phyloP scores from a whole-genome alignment of 35 echinoderm and acorn worm species.

The Lytechinus pictus region DNA sequence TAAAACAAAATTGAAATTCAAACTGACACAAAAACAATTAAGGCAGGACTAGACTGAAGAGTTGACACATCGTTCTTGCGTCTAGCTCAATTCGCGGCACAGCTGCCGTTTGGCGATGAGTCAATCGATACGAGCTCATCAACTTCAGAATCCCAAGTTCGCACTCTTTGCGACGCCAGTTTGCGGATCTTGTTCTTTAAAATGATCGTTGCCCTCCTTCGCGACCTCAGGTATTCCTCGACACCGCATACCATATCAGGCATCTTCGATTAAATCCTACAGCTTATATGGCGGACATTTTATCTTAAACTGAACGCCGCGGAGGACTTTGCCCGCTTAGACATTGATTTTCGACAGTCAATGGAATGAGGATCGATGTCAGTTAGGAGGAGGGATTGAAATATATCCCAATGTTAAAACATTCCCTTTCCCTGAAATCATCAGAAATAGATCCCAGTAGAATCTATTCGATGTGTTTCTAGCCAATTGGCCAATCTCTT shows the following conservation, averaged over 20 bases:
- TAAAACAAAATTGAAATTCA: too few relatives aligned
- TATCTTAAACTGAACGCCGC: neutral
- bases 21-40: neutral
- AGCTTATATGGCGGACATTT: neutral
- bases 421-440: neutral
- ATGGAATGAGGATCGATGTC: neutral
- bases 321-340: neutral
- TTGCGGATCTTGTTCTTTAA: neutral
- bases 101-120: constrained; percentile 8
- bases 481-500: too few relatives aligned
- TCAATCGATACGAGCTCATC: constrained; percentile 17
- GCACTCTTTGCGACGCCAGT: neutral
- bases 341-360: neutral
- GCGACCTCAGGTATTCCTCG: neutral
- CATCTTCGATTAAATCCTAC: neutral
- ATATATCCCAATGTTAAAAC: neutral
- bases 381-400: neutral
- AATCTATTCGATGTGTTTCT: neutral
- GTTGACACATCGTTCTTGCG: neutral
- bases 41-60: neutral
- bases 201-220: neutral
- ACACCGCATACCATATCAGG: neutral
- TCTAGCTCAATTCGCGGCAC: neutral
- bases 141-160: neutral
- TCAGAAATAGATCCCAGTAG: neutral